A percentile compares a stretch with the other conserved stretches of the same genome.
These are phyloP conservation scores for Odontophorus gujanensis DNA, from an alignment of 2,113 vertebrate species.

Conservation along the genomic window DNA sequence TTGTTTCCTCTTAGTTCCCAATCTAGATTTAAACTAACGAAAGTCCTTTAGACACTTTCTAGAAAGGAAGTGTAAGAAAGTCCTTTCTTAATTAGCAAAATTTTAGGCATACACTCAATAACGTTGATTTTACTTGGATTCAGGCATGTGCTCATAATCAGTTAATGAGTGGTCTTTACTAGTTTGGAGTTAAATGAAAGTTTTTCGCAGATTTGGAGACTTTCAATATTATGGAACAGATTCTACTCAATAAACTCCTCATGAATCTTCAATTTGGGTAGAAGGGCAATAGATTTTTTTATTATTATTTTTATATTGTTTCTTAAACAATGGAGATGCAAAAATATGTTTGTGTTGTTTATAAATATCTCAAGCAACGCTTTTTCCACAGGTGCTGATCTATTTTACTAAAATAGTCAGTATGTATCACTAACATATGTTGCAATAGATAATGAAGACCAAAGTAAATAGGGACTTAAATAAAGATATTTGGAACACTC, in stretches of 20 bases:
- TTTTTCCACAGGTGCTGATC: background rate
- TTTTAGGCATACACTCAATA: background rate
- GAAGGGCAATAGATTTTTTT: background rate
- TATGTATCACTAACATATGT: background rate
- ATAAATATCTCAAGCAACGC: background rate
- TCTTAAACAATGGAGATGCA: background rate
- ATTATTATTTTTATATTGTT: background rate
- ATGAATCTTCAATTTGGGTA: background rate
- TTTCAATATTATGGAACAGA: background rate
- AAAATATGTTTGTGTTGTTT: background rate
- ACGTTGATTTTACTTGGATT: background rate
- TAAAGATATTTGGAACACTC: background rate
- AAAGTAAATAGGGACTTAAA: background rate
- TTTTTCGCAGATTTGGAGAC: background rate
- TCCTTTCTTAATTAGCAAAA: background rate
- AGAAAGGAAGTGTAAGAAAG: background rate
- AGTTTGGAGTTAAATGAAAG: background rate
- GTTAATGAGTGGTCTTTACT: background rate
- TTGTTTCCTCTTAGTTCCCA: background rate
- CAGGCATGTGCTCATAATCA: background rate
- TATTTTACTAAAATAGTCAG: background rate
- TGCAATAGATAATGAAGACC: background rate
- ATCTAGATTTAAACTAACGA: background rate
- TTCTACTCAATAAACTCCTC: background rate
- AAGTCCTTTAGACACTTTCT: background rate